Base-by-base conservation (phyloP, 2,113 vertebrate species). In the Periophthalmodon schlosseri region DNA sequence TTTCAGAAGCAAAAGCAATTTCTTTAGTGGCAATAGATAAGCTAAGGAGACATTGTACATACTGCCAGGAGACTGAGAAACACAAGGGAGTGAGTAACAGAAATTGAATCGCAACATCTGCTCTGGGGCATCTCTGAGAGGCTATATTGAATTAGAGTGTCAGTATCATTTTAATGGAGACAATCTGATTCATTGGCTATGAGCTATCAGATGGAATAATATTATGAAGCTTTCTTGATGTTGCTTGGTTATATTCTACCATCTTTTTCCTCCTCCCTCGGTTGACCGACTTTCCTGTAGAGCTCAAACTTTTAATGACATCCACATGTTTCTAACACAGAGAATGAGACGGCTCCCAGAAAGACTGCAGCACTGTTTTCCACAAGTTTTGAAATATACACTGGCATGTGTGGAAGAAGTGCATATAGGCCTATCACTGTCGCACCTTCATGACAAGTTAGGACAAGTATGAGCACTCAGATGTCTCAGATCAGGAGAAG, bases 61-160 rank as follows among this genome's bases (percentile, higher is more conserved):
- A 46, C 77, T 57, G 70, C 73, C 84, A 84, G 74, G 85, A 79
- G 88, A 89, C 60, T 65, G 1, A 33, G 77, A 69, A 64, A 81
- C 81, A 81, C 80, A 20, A 74, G 86, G 79, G 84, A 88, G 74
- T 47, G 75, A 84, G 78, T 74, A 82, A 80, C 82, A 87, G 67
- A 88, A 88, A 91, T 89, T 88, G 82, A 92, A 92, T 87, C 69
- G 70, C 69, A 88, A 75, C 81, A 83, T 91, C 85, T 90, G 84
- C 87, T 88, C 66, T 57, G 70, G 87, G 87, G 88, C 81, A 88
- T 86, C 84, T 87, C 69, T 69, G 75, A 87, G 80, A 79, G 73
- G 79, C 73, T 79, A 87, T 78, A 92, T 92, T 92, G 74, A 91
- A 90, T 91, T 88, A 89, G 80, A 83, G 87, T 73, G 84, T 87